Evolutionary conservation across 2,888 invertebrate genomes (phyloP).

Genomic region (Abscondita cerata): DNA sequence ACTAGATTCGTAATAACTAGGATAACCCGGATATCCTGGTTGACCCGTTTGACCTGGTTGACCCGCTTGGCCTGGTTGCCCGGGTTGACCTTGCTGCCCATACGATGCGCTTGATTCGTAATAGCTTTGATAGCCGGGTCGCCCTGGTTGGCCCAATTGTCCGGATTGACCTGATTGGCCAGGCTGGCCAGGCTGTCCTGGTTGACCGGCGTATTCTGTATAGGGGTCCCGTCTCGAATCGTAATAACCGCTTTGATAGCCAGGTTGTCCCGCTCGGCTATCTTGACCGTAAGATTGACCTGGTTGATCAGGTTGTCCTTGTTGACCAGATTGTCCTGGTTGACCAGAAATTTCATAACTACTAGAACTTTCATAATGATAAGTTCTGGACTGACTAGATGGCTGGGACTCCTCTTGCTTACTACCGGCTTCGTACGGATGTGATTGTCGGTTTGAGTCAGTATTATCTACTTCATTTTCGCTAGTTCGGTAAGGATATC

Average conservation of each 20-base stretch:
- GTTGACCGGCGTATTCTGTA: background rate
- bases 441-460: background rate
- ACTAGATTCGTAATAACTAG: too few relatives aligned
- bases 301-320: too few relatives aligned
- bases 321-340: conserved; percentile 26
- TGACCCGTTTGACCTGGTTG: background rate
- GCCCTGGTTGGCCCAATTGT: background rate
- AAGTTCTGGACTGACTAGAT: background rate
- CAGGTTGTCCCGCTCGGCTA: conserved; percentile 39
- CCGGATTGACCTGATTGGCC: too few relatives aligned
- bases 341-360: conserved; percentile 40
- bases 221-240: too few relatives aligned
- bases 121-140: background rate
- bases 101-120: background rate
- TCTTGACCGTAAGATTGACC: conserved; percentile 43
- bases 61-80: background rate
- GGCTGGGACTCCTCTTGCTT: background rate
- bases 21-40: too few relatives aligned
- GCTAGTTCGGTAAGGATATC: background rate
- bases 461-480: background rate
- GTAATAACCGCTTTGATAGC: background rate
- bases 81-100: background rate
- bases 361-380: conserved; percentile 3
- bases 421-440: background rate
- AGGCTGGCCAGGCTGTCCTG: background rate